These are phyloP conservation scores for Arion vulgaris DNA, from an alignment of 1,140 invertebrate species.

Conservation along the genomic window DNA sequence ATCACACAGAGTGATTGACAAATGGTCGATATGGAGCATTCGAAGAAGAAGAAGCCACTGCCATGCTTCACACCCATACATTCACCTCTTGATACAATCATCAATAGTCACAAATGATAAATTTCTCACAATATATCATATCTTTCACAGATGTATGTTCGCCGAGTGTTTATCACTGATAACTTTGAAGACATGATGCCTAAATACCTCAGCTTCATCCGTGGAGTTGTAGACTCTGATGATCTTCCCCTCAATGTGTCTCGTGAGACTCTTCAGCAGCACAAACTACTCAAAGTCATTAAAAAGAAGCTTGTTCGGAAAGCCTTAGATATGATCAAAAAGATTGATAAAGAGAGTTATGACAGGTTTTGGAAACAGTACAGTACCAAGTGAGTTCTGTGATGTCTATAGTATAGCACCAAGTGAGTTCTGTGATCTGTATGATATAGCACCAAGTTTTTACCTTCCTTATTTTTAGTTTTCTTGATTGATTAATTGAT, in stretches of 20 bases:
- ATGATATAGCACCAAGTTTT: too few relatives aligned
- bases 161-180: slow-evolving; percentile 98
- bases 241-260: slow-evolving; percentile 99
- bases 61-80: too few relatives aligned
- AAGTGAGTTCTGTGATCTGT: too few relatives aligned
- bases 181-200: slow-evolving; percentile 99
- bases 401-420: too few relatives aligned
- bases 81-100: too few relatives aligned
- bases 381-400: slow-evolving; percentile 88
- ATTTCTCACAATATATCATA: not conserved
- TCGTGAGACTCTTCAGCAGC: slow-evolving; percentile 95
- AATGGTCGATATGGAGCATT: too few relatives aligned
- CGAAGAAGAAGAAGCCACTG: too few relatives aligned
- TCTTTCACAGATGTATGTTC: slow-evolving; percentile 85
- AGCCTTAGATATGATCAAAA: slow-evolving; percentile 98
- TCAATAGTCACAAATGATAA: not conserved
- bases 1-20: too few relatives aligned
- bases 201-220: slow-evolving; percentile 94
- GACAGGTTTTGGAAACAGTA: slow-evolving; percentile 99
- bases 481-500: too few relatives aligned
- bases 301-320: slow-evolving; percentile 99
- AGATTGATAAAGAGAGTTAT: slow-evolving; percentile 92
- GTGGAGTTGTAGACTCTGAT: slow-evolving; percentile 99
- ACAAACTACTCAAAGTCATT: slow-evolving; percentile 98
- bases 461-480: too few relatives aligned